These are phyloP conservation scores for Chelonus formosanus DNA, from an alignment of 2,888 invertebrate genomes.

Conservation along the genomic window DNA sequence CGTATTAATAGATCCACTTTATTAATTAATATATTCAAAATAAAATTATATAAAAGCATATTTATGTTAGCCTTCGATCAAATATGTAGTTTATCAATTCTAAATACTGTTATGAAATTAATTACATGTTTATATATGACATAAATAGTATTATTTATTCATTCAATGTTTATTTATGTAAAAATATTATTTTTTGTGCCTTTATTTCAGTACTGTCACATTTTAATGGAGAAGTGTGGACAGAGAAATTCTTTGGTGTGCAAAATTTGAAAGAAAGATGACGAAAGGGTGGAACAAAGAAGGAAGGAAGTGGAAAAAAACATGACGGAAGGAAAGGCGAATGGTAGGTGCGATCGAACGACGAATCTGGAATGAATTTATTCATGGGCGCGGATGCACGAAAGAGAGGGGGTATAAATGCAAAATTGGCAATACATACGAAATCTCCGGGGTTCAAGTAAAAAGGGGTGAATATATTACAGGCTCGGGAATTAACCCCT, in stretches of 20 bases:
- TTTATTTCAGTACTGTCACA: neutral
- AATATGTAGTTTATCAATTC: too few species aligned
- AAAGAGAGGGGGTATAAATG: slow-evolving; percentile 58
- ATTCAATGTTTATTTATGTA: too few species aligned
- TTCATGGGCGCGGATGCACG: slow-evolving; percentile 56
- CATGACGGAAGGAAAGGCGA: slow-evolving; percentile 28
- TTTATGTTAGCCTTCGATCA: too few species aligned
- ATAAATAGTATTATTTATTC: too few species aligned
- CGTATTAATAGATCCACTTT: too few species aligned
- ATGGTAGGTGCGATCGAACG: slow-evolving; percentile 52
- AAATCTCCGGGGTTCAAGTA: slow-evolving; percentile 65
- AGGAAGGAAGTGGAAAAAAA: slow-evolving; percentile 20
- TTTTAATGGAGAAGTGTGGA: slow-evolving; percentile 4
- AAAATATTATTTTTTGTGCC: too few species aligned
- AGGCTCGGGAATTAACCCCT: slow-evolving; percentile 62
- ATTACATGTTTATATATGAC: too few species aligned
- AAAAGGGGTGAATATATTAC: slow-evolving; percentile 66
- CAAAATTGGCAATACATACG: slow-evolving; percentile 66
- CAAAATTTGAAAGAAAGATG: slow-evolving; percentile 11
- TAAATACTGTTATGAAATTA: too few species aligned
- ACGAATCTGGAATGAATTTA: slow-evolving; percentile 62
- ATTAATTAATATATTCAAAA: too few species aligned
- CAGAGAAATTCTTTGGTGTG: slow-evolving; percentile 11
- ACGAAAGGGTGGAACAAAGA: slow-evolving; percentile 2
- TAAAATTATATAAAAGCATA: too few species aligned